Conservation (phyloP, 2,888 invertebrate genomes). For the Scrobipalpa costella region DNA sequence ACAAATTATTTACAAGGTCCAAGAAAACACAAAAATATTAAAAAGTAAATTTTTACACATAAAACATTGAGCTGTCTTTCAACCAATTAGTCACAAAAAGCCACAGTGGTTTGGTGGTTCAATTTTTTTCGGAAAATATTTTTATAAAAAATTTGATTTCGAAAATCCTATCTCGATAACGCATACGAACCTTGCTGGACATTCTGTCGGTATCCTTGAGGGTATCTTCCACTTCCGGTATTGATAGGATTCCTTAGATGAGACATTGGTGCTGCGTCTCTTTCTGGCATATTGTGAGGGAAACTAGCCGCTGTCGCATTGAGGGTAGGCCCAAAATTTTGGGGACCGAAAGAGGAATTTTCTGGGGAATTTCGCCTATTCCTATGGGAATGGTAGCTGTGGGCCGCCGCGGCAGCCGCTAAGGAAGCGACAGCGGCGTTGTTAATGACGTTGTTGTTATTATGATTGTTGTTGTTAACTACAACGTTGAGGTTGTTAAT, state of each 20-base stretch:
- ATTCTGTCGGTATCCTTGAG: slow-evolving; percentile 73
- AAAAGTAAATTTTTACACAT: slow-evolving; percentile 38
- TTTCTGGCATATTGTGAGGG: slow-evolving; percentile 65
- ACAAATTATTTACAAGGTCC: slow-evolving; percentile 47
- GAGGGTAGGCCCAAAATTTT: slow-evolving; percentile 73
- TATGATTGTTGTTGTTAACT: slow-evolving; percentile 78
- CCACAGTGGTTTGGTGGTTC: slow-evolving; percentile 74
- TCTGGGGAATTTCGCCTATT: slow-evolving; percentile 74
- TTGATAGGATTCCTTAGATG: slow-evolving; percentile 72
- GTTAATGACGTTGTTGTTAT: slow-evolving; percentile 78
- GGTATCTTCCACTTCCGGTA: slow-evolving; percentile 72
- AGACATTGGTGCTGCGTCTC: slow-evolving; percentile 75
- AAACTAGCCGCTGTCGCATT: slow-evolving; percentile 72
- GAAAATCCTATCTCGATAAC: slow-evolving; percentile 66
- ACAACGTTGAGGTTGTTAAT: slow-evolving; percentile 78
- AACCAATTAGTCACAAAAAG: slow-evolving; percentile 72
- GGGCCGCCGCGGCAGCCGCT: slow-evolving; percentile 76
- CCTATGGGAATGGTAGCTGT: slow-evolving; percentile 74
- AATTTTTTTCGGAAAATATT: slow-evolving; percentile 29
- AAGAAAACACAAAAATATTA: slow-evolving; percentile 52
- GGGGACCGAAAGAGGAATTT: slow-evolving; percentile 63
- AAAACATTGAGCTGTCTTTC: slow-evolving; percentile 71
- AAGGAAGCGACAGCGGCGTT: slow-evolving; percentile 76
- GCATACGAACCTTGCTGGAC: slow-evolving; percentile 78
- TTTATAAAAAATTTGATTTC: slow-evolving; percentile 39